A percentile compares a stretch with the other conserved stretches of the same genome.
Conservation (phyloP, 2,888 invertebrate species). For the Abscondita cerata region DNA sequence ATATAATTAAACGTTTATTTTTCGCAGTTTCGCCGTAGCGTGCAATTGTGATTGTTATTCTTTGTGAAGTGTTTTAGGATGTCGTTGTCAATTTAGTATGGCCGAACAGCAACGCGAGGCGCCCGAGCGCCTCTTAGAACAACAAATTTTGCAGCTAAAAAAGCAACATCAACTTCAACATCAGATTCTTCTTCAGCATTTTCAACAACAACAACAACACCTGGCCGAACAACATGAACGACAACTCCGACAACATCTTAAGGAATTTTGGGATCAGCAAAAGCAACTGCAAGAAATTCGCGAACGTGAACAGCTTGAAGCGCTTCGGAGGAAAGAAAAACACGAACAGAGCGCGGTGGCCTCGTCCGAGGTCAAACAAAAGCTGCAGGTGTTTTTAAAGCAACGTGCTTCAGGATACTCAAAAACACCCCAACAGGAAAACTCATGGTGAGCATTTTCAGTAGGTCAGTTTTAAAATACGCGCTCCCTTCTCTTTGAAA, state of each 20-base stretch:
- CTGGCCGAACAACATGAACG: constrained; percentile 90
- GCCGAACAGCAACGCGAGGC: constrained; percentile 56
- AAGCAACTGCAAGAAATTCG: constrained; percentile 77
- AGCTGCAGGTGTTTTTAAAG: constrained; percentile 75
- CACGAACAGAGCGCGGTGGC: constrained; percentile 96
- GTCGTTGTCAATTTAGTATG: constrained; percentile 44
- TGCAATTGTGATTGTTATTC: constrained; percentile 43
- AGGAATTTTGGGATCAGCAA: constrained; percentile 93
- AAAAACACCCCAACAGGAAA: constrained; percentile 54
- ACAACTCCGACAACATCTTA: constrained; percentile 86
- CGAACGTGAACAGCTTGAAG: constrained; percentile 84
- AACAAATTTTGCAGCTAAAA: constrained; percentile 77
- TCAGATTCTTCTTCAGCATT: constrained; percentile 88
- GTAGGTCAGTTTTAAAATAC: constrained; percentile 44
- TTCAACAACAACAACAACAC: constrained; percentile 90
- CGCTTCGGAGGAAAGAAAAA: constrained; percentile 91
- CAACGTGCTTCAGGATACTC: constrained; percentile 57
- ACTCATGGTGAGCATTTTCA: constrained; percentile 55
- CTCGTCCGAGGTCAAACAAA: constrained; percentile 95
- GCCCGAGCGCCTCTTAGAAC: constrained; percentile 59
- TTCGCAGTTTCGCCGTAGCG: constrained; percentile 53
- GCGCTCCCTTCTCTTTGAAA: constrained; percentile 33
- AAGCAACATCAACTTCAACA: constrained; percentile 94
- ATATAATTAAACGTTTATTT: constrained; percentile 55
- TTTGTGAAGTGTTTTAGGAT: constrained; percentile 31